Evolutionary conservation across 2,797 vertebrate species (phyloP).

Genomic region (Benthosema pterotum): DNA sequence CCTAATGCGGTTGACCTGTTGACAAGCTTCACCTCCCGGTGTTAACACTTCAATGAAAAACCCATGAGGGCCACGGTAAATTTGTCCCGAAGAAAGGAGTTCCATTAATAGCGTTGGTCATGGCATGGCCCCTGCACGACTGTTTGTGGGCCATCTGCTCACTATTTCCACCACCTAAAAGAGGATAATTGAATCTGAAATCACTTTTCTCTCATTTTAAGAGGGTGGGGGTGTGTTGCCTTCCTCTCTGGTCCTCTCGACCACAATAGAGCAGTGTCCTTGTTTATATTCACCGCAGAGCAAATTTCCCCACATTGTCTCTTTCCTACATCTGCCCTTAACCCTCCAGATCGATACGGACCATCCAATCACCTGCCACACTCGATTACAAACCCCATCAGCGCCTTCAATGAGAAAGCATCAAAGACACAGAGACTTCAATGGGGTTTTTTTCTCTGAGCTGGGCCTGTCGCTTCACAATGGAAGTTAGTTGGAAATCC

Average conservation of each 20-base stretch:
- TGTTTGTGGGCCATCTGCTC: constrained; percentile 92
- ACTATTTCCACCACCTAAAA: constrained; percentile 70
- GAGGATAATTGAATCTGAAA: constrained; percentile 89
- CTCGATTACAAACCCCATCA: constrained; percentile 91
- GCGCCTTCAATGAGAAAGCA: constrained; percentile 81
- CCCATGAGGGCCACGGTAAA: constrained; percentile 85
- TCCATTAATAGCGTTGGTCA: constrained; percentile 80
- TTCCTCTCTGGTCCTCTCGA: constrained; percentile 65
- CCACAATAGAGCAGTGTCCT: constrained; percentile 83
- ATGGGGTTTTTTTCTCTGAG: constrained; percentile 80
- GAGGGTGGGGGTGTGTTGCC: constrained; percentile 45
- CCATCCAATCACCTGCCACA: constrained; percentile 91
- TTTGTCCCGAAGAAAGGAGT: constrained; percentile 87
- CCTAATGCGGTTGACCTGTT: constrained; percentile 80
- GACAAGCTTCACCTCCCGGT: constrained; percentile 75
- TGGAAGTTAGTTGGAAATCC: constrained; percentile 84
- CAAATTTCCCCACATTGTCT: constrained; percentile 78
- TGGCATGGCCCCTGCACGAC: constrained; percentile 81
- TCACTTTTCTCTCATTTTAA: constrained; percentile 78
- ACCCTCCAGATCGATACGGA: constrained; percentile 80
- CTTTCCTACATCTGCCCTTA: constrained; percentile 89
- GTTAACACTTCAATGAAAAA: constrained; percentile 87
- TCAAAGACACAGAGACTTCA: constrained; percentile 81
- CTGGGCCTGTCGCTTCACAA: constrained; percentile 72
- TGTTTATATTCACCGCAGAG: constrained; percentile 87